Base-by-base conservation (phyloP, 2,113 vertebrate genomes). In the Chamaetylas fuelleborni region DNA sequence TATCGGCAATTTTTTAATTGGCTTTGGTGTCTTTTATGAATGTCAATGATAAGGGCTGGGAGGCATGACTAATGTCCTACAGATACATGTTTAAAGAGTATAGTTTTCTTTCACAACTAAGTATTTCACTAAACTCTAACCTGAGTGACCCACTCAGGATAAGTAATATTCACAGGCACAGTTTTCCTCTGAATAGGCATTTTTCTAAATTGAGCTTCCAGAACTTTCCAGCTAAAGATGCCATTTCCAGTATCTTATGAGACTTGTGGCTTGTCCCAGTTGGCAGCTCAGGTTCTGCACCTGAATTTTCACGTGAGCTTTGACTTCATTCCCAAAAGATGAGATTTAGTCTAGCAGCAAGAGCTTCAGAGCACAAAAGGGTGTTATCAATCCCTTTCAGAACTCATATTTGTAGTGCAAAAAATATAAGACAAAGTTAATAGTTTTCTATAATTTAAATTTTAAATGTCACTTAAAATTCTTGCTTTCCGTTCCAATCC, bases 331-430 rank as follows among this genome's bases (percentile, higher is more conserved):
- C 25, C 24, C 25, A 74, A 58, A 58, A 33, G 15, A 82, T 26
- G 4, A 50, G 0, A 54, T 25, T 70, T 19, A 40, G 10, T 57
- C 12, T 31, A 34, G 8, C 33, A 79, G 17, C 4, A 11, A 45
- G 17, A 42, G 8, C 12, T 88, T 69, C 43, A 73, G 40, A 45
- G 22, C 1, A 0, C 31, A 31, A 69, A 15, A 1, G 0, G 4
- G 19, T 61, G 5, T 48, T 65, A 53, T 14, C 26, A 60, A 18
- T 23, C 18, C 7, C 47, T 84, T 94, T 58, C 58, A 47, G 11
- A 78, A 47, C 14, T 58, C 20, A n/a, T 42, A 38, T 26, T 81
- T 82, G 20, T 60, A 72, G 11, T 45, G 13, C 14, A 50, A 60
- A 85, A 64, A 3, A 45, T 58, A 56, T 22, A 28, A 36, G 31